Percentiles rank a stretch among this genome's conserved stretches.
phyloP scores from a whole-genome alignment of 2,113 vertebrate genomes.

The Chaetura pelagica region DNA sequence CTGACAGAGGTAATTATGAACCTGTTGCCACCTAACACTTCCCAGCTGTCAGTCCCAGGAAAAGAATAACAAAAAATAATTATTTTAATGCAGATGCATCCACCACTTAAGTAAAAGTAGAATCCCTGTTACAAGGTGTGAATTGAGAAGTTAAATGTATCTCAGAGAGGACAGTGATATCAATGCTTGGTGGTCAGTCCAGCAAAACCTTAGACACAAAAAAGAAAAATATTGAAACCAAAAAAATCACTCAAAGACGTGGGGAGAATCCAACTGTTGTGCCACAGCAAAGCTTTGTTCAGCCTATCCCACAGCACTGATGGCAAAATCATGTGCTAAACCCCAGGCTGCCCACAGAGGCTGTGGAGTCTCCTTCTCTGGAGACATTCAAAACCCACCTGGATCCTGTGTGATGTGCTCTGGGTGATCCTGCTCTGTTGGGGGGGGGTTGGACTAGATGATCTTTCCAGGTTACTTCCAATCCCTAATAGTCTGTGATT shows the following conservation, averaged over 20 bases:
- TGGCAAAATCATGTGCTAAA: not conserved
- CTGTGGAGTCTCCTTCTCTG: no score
- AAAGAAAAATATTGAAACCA: accelerated
- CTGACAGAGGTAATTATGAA: constrained; percentile 59
- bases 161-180: not conserved
- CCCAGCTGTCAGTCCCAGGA: constrained; percentile 11
- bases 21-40: constrained; percentile 34
- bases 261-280: not conserved
- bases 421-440: no score
- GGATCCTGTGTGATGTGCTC: no score
- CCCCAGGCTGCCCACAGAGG: not conserved
- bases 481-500: no score
- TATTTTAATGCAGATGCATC: constrained; percentile 3
- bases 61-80: not conserved
- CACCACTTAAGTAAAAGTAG: not conserved
- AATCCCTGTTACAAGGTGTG: not conserved
- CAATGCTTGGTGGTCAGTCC: not conserved
- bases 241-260: not conserved
- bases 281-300: not conserved
- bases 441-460: no score
- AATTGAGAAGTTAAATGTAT: not conserved
- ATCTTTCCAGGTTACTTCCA: no score
- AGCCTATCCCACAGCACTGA: not conserved
- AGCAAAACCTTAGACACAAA: not conserved
- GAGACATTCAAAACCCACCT: no score